Evolutionary conservation across 2,113 vertebrate species (phyloP), one percentile per base, ranked within the genome.

Genomic region (Gracilinanus agilis): DNA sequence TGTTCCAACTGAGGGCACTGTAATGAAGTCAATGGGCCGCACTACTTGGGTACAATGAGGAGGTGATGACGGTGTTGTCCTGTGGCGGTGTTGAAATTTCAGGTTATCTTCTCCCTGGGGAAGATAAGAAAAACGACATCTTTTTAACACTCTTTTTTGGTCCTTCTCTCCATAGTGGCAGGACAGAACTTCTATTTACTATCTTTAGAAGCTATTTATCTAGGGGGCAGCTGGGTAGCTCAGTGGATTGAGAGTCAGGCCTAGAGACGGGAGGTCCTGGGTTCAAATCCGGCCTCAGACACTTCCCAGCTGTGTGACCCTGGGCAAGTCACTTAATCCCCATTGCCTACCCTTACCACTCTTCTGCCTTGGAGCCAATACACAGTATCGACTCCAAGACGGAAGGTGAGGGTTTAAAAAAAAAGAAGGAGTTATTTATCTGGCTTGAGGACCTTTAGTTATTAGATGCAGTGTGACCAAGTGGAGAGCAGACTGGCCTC

Each of bases 391-490:
- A n/a, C n/a, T n/a, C n/a, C n/a, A n/a, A n/a, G n/a, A n/a, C n/a
- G n/a, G n/a, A n/a, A n/a, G n/a, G n/a, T n/a, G n/a, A n/a, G n/a
- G n/a, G n/a, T n/a, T n/a, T n/a, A n/a, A n/a, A n/a, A n/a, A n/a
- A n/a, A n/a, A n/a, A n/a, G n/a, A n/a, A n/a, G n/a, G n/a, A n/a
- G 56, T 92, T 94, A 27, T 92, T 94, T 96, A 88, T 90, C 91
- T 96, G 11, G 0, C 88, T 29, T 55, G 49, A 90, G 16, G 93
- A 61, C 23, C 90, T 94, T 90, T 34, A 13, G 1, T 53, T 92
- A 67, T 3, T 27, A 67, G 27, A 61, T 9, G 9, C 58, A 61
- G 27, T 34, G 11, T 61, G 58, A 27, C 58, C 58, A 61, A 29
- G 58, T 61, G 11, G 27, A 9, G 6, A n/a, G 4, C 16, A 40